Base-by-base conservation (phyloP, 2,113 vertebrate genomes). In the Xenopus laevis region DNA sequence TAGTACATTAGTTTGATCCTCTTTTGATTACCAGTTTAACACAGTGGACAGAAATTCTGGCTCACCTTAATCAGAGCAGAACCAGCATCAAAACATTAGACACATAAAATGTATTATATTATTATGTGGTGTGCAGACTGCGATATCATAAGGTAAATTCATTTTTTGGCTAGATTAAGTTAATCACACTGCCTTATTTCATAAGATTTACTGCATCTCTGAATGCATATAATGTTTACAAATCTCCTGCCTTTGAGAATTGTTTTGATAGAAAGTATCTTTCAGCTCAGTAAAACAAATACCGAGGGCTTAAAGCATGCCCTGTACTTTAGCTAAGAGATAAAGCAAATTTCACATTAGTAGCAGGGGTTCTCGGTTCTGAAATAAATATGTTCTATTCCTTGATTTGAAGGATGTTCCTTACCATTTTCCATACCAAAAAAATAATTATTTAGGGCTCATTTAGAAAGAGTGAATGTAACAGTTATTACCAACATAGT, bases 171-270 rank as follows among this genome's bases (percentile, higher is more conserved):
- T 40, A 5, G 33, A 6, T 40, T 40, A 67, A 79, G 79, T 63
- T 79, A 79, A 65, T 79, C 82, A 76, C 79, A 67, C 71, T 80
- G 59, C 82, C 68, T 84, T 82, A 83, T 81, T 83, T 83, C 81
- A 80, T 76, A 17, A 65, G 79, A 82, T 81, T 79, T 79, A 79
- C 66, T 40, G 66, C 72, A 77, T 79, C 0, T 7, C 79, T 75
- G 83, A 83, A 84, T 74, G 79, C 57, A 81, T 67, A 53, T 73
- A 75, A 71, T n/a, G 53, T 69, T 70, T 78, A 55, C 20, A 77
- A 46, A 81, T 44, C 77, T 77, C 73, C 57, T 65, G 78, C 46
- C 40, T 79, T 65, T 71, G 68, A 58, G 78, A 71, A 78, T 79
- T 77, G 0, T 50, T 76, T 61, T 69, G 59, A 69, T 63, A 68